A percentile compares a stretch with the other conserved stretches of the same genome.
phyloP scores from a whole-genome alignment of 2,888 invertebrate genomes.

The Tenodera sinensis region DNA sequence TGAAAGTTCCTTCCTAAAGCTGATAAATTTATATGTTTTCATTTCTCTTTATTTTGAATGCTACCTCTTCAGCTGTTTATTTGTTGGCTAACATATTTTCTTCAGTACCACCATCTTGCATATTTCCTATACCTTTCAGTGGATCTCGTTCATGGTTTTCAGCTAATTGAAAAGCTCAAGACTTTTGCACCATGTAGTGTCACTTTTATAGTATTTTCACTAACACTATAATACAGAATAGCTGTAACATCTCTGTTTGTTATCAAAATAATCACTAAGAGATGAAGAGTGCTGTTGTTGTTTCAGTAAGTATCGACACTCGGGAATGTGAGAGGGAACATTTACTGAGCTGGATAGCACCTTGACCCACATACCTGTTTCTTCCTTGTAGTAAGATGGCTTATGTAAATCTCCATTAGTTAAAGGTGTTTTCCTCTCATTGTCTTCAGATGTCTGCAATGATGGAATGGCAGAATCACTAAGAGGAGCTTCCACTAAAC shows the following conservation, averaged over 20 bases:
- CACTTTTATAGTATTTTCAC: too few species aligned
- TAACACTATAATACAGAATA: conserved; percentile 13
- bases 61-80: too few species aligned
- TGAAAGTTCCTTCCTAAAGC: too few species aligned
- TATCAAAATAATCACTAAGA: not conserved
- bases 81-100: too few species aligned
- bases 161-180: not conserved
- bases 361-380: conserved; percentile 28
- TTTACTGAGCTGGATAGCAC: conserved; percentile 11
- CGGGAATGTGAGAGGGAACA: conserved; percentile 15
- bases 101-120: too few species aligned
- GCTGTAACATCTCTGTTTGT: conserved; percentile 8
- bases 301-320: conserved; percentile 18
- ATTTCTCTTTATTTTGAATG: too few species aligned
- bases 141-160: not conserved
- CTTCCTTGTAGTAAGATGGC: conserved; percentile 14
- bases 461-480: not conserved
- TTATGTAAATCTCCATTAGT: conserved; percentile 21
- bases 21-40: too few species aligned
- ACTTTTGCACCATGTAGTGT: not conserved
- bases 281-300: not conserved
- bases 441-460: conserved; percentile 1
- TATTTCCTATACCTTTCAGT: not conserved
- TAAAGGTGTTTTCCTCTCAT: conserved; percentile 1
- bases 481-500: conserved; percentile 1